phyloP scores from a whole-genome alignment of 2,888 invertebrate genomes.

The Trichogramma dendrolimi region DNA sequence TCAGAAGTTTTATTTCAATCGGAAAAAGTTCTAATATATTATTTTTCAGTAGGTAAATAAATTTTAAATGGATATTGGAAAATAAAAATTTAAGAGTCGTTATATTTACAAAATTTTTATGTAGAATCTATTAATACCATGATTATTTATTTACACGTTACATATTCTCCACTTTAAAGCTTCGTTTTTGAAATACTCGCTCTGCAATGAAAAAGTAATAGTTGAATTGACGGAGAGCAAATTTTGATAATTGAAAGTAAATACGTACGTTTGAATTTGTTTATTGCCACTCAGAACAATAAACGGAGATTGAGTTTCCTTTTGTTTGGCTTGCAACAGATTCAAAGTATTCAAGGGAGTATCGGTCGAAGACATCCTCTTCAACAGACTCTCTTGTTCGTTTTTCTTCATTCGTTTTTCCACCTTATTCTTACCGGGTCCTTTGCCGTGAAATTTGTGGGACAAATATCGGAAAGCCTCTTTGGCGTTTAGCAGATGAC shows the following conservation, averaged over 20 bases:
- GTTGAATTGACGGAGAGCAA: not conserved
- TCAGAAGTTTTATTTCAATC: too few species aligned
- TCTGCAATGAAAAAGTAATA: conserved; percentile 40
- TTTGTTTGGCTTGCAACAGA: conserved; percentile 92
- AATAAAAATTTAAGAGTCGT: too few species aligned
- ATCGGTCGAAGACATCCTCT: conserved; percentile 96
- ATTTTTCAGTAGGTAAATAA: too few species aligned
- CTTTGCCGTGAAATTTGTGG: conserved; percentile 99
- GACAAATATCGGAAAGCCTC: conserved; percentile 96
- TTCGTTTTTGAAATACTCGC: conserved; percentile 53
- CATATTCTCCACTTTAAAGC: conserved; percentile 30
- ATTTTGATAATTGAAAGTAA: conserved; percentile 5
- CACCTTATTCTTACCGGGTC: conserved; percentile 96
- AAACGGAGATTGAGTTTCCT: conserved; percentile 87
- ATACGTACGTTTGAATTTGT: conserved; percentile 57
- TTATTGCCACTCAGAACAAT: conserved; percentile 89
- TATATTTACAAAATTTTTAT: too few species aligned
- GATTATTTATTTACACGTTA: not conserved
- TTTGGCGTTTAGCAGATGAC: conserved; percentile 85
- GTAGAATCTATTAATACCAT: too few species aligned
- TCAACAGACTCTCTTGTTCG: conserved; percentile 93
- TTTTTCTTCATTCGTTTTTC: conserved; percentile 94
- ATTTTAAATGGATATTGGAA: too few species aligned
- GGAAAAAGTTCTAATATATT: too few species aligned
- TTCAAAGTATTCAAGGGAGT: conserved; percentile 93